Base-by-base conservation (phyloP, 2,797 vertebrate genomes). In the Eleutherodactylus coqui region DNA sequence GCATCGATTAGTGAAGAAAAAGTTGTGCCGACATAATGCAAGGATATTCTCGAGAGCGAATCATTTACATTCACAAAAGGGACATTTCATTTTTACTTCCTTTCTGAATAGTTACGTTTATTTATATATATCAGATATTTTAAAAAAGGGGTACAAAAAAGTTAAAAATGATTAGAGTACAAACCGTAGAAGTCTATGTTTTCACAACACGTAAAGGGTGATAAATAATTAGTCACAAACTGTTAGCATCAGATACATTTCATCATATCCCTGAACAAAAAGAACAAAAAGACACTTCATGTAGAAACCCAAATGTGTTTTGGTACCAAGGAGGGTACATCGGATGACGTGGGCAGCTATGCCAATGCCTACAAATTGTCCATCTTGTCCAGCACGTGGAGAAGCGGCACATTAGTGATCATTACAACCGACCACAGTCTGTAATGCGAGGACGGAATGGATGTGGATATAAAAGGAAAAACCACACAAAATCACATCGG, bases 401-500 rank as follows among this genome's bases (percentile, higher is more conserved):
- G 2, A 51, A 36, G 13, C 34, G 51, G 45, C 32, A 67, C 14
- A 55, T 11, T 81, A 32, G 2, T 27, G 14, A 82, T 72, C 17
- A 7, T 49, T 5, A 51, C 10, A 41, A 41, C 24, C 51, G n/a
- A 36, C 13, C 38, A 27, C 27, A 81, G 19, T 81, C 29, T 80
- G 5, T 64, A 24, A 69, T 16, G 81, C 38, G 21, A 36, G 82
- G 70, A 88, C 64, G 82, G 86, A 79, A 83, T 84, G 82, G 47
- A 83, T 4, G 13, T 79, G 17, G 53, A 69, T 51, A 60, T 6
- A 16, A 55, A 64, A 45, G 45, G 6, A 41, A 36, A n/a, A 38
- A 36, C 62, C 72, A 69, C 16, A 17, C 45, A n/a, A 83, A 62
- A 24, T 89, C 72, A 91, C 82, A 92, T 88, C 29, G 96, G 88